These are phyloP conservation scores for Sciaenops ocellatus DNA, from an alignment of 2,797 vertebrate genomes.

Conservation along the genomic window DNA sequence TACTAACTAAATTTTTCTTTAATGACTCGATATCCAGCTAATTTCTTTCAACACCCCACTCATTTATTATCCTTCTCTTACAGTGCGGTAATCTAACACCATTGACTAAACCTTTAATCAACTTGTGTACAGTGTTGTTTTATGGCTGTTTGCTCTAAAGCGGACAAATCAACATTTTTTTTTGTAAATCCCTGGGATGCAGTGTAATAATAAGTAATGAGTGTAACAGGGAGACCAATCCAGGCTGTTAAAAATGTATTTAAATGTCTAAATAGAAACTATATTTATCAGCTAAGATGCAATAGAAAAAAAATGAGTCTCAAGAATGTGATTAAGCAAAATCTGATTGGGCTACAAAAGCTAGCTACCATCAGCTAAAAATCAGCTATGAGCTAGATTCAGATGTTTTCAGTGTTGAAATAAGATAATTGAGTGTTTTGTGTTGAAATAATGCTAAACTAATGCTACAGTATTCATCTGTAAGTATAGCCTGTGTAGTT, in stretches of 20 bases:
- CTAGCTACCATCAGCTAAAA: neutral
- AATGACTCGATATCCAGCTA: neutral
- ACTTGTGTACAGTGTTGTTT: neutral
- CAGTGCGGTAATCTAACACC: neutral
- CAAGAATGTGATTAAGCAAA: no score
- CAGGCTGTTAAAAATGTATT: slow-evolving; percentile 20
- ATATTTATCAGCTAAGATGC: slow-evolving; percentile 12
- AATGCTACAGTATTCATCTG: neutral
- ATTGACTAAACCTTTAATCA: neutral
- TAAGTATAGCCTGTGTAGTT: no score
- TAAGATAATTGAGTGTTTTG: neutral
- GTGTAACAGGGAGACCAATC: neutral
- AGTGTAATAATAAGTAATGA: neutral
- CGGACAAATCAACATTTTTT: neutral
- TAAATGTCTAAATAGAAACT: slow-evolving; percentile 17
- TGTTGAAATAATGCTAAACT: neutral
- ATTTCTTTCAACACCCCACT: neutral
- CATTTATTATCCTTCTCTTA: neutral
- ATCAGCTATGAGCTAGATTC: neutral
- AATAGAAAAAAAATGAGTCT: neutral
- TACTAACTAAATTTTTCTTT: neutral
- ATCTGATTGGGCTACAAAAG: neutral
- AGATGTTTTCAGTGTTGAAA: neutral
- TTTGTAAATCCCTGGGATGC: neutral
- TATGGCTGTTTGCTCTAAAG: neutral